Evolutionary conservation across 2,797 vertebrate species (phyloP), one percentile per base, ranked within the genome.

Genomic region (Rhynchonycteris naso): DNA sequence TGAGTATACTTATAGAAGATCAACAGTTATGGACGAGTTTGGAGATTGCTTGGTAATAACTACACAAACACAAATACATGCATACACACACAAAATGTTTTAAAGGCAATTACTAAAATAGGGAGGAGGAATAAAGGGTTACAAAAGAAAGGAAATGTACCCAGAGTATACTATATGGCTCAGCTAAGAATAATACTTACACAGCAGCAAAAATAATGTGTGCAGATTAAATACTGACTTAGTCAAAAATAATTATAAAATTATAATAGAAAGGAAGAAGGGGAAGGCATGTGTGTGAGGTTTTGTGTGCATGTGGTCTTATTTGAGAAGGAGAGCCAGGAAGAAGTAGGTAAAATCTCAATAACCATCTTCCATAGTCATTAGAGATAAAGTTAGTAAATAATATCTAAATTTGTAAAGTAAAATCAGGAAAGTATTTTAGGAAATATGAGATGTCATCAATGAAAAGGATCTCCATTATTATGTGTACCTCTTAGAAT

Each of bases 391-490:
- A 43, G 12, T 56, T 81, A 94, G 59, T 28, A 93, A 88, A 88
- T 56, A 65, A 33, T 33, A 80, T 47, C 56, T 66, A 76, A 68
- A 61, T 63, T 65, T 75, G 52, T 90, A 76, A 80, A 84, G 71
- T 72, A 96, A 80, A 92, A 87, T 47, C 52, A 79, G 54, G 15
- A 84, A 65, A 78, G 65, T 88, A 66, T 56, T 92, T 59, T 47
- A 71, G 56, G 33, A 80, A 65, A 76, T 87, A 52, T 81, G 68
- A 90, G 43, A 83, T 58, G 22, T 66, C 54, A 85, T 52, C 47
- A 58, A 72, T 35, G 58, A 90, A 83, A 90, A 63, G 71, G 26
- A 80, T 28, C 26, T 50, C 52, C 16, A 58, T 69, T 78, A 69
- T 78, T 92, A 85, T 43, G 61, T 63, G 7, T 58, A 61, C 30